Conservation (phyloP, 2,797 vertebrate species). For the Sebastes minor region DNA sequence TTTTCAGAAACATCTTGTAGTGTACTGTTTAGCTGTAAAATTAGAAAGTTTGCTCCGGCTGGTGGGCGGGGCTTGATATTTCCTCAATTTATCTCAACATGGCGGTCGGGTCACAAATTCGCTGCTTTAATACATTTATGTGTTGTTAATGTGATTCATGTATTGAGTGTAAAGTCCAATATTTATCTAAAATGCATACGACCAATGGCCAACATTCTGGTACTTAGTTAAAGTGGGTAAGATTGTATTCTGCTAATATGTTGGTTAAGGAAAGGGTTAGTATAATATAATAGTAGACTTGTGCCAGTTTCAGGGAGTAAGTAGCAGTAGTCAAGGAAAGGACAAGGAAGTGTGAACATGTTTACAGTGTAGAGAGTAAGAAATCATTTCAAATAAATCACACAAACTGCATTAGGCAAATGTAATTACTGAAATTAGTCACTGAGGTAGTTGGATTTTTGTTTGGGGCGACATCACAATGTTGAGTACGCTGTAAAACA, state of each 20-base stretch:
- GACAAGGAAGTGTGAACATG: background rate
- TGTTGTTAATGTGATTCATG: background rate
- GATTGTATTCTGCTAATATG: background rate
- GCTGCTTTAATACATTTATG: too few relatives aligned
- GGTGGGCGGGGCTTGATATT: too few relatives aligned
- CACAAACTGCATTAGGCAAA: background rate
- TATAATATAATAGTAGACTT: background rate
- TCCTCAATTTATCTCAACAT: too few relatives aligned
- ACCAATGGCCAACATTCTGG: background rate
- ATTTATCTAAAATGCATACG: background rate
- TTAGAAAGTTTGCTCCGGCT: too few relatives aligned
- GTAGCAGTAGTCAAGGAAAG: background rate
- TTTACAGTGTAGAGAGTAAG: background rate
- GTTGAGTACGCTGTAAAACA: constrained; percentile 15
- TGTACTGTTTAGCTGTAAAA: too few relatives aligned
- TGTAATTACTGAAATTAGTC: constrained; percentile 1
- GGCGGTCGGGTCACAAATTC: too few relatives aligned
- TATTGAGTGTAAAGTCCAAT: background rate
- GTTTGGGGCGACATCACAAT: background rate
- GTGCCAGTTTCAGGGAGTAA: background rate
- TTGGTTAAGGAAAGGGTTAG: background rate
- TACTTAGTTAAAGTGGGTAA: background rate
- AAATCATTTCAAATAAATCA: constrained; percentile 1
- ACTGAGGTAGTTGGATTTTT: background rate
- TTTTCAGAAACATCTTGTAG: too few relatives aligned